A percentile compares a stretch with the other conserved stretches of the same genome.
Conservation (phyloP, 2,797 vertebrate genomes). For the Crenichthys baileyi region DNA sequence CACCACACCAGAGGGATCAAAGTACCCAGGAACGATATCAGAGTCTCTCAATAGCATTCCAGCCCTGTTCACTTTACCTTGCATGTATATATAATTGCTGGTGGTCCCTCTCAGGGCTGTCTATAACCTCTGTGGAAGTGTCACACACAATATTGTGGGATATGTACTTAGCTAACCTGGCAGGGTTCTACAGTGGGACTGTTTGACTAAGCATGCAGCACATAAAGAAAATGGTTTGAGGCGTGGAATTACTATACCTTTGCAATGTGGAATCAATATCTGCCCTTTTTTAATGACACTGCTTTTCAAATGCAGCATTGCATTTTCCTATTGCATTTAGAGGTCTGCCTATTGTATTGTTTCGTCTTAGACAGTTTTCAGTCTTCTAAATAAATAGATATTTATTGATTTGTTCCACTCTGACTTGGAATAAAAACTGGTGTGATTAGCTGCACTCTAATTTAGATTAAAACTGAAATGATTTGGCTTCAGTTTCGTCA, state of each 20-base stretch:
- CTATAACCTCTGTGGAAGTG: slow-evolving; percentile 61
- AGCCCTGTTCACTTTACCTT: slow-evolving; percentile 62
- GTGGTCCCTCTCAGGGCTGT: slow-evolving; percentile 53
- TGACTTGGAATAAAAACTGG: not conserved
- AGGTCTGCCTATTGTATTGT: not conserved
- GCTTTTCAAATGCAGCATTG: slow-evolving; percentile 22
- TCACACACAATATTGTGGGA: slow-evolving; percentile 68
- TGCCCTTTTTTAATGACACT: slow-evolving; percentile 27
- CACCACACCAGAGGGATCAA: slow-evolving; percentile 79
- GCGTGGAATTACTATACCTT: slow-evolving; percentile 25
- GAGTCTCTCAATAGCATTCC: slow-evolving; percentile 64
- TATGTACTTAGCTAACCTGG: slow-evolving; percentile 62
- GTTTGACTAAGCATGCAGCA: slow-evolving; percentile 56
- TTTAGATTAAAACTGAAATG: slow-evolving; percentile 2
- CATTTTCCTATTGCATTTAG: slow-evolving; percentile 15
- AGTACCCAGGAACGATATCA: slow-evolving; percentile 69
- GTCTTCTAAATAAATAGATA: slow-evolving; percentile 5
- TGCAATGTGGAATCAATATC: slow-evolving; percentile 30
- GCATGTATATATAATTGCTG: slow-evolving; percentile 73
- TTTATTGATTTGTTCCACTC: not conserved
- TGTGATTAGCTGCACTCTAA: not conserved
- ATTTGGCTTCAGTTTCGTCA: not conserved
- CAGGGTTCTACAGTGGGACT: slow-evolving; percentile 60
- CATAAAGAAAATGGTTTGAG: slow-evolving; percentile 48
- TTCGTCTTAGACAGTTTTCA: slow-evolving; percentile 6